These are phyloP conservation scores for Cyphomyrus discorhynchus DNA, from an alignment of 2,113 vertebrate species.

Conservation along the genomic window DNA sequence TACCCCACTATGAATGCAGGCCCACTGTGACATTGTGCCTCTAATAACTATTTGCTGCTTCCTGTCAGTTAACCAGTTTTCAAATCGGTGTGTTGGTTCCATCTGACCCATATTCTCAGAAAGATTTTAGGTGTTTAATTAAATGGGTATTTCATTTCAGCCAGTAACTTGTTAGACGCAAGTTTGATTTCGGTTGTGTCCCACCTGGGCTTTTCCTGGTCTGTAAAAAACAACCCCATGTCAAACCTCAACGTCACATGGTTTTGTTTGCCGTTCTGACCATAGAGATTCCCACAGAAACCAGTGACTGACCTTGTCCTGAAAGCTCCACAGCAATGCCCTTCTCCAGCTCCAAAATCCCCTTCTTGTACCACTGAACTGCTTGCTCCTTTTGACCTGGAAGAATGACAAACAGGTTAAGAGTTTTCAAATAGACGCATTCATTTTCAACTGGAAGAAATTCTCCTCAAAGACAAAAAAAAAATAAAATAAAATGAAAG, in stretches of 20 bases:
- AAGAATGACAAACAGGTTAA: neutral
- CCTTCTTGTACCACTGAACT: constrained; percentile 88
- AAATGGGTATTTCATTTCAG: neutral
- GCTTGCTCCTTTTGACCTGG: constrained; percentile 87
- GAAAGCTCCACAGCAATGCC: constrained; percentile 76
- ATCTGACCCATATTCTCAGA: neutral
- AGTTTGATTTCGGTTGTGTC: neutral
- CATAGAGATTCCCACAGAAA: neutral
- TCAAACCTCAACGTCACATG: neutral
- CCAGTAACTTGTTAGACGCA: neutral
- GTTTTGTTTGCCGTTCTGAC: neutral
- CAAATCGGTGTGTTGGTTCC: neutral
- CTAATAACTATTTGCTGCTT: too few species aligned
- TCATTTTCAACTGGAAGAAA: neutral
- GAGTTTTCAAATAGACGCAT: neutral
- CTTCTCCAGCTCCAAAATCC: constrained; percentile 81
- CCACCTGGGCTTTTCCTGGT: neutral
- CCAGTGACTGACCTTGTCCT: constrained; percentile 67
- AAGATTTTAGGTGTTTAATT: neutral
- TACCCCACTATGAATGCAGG: too few species aligned
- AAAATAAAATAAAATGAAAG: neutral
- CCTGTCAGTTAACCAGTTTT: too few species aligned
- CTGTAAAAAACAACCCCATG: neutral
- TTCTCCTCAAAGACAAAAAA: neutral
- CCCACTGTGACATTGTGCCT: too few species aligned